Evolutionary conservation across 2,113 vertebrate species (phyloP), one percentile per base, ranked within the genome.

Genomic region (Myotis davidii): DNA sequence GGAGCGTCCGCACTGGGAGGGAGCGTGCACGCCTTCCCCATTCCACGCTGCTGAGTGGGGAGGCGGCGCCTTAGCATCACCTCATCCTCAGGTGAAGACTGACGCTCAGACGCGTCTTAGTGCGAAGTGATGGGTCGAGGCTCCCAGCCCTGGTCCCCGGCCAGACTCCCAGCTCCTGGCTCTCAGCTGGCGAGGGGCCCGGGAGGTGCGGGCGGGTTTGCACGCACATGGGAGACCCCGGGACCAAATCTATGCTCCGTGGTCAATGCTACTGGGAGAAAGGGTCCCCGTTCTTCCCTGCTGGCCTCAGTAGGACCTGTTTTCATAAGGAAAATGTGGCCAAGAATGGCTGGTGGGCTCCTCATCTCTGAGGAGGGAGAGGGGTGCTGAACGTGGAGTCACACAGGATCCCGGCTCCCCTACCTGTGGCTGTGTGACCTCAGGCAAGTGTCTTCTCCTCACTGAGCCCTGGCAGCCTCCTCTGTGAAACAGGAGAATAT

Each of bases 221-320:
- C 16, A 45, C 50, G 64, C 23, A 20, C 78, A 4, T 0, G 64
- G 59, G 91, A 64, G 59, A 52, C 59, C 4, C 1, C 3, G 14
- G 9, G 16, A 84, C 4, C 48, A 20, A 18, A 34, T 10, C 13
- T 5, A 6, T 0, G 0, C 9, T 13, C 6, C 25, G 17, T 0
- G 9, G 17, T 37, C 27, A 48, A 67, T 7, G 27, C 32, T 4
- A 1, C 48, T 2, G 23, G 10, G 29, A 69, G 18, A 18, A 10
- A 39, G 14, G 9, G 6, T 6, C 1, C 8, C 27, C 14, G 3
- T 9, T 34, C 17, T 59, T 64, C 56, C 52, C 76, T 42, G 39
- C 14, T 67, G 45, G 64, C n/a, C 70, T 54, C 39, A 3, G 9
- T 34, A 37, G 50, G 65, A 39, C 76, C 70, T 67, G 4, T 50